Evolutionary conservation across 2,797 vertebrate species (phyloP).

Genomic region (Pagetopsis macropterus): DNA sequence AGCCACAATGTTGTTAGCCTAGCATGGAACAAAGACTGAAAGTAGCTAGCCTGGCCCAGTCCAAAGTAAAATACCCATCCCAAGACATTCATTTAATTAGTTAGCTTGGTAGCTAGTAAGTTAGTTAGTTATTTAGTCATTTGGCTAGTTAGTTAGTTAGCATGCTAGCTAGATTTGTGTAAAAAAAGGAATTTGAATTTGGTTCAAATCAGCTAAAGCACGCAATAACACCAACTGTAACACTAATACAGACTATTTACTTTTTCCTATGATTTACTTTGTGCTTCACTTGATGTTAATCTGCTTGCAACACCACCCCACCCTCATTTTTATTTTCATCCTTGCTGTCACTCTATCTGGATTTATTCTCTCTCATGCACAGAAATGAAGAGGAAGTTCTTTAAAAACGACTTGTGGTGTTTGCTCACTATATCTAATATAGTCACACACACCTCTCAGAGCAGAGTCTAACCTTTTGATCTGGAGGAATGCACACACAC

Average conservation of each 20-base stretch:
- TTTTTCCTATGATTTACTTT: not conserved
- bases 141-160: too few species aligned
- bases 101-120: too few species aligned
- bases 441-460: conserved; percentile 50
- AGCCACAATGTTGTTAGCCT: not conserved
- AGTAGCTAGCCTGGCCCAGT: not conserved
- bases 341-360: conserved; percentile 26
- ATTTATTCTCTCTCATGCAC: conserved; percentile 38
- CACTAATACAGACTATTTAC: not conserved
- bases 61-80: not conserved
- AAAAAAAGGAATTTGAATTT: too few species aligned
- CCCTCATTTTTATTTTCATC: conserved; percentile 40
- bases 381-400: conserved; percentile 41
- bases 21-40: not conserved
- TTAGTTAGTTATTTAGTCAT: not conserved
- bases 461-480: conserved; percentile 66
- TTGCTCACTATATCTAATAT: conserved; percentile 46
- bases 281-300: conserved; percentile 6
- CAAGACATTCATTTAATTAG: not conserved
- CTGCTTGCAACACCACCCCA: not conserved
- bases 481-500: conserved; percentile 52
- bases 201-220: conserved; percentile 8
- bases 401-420: conserved; percentile 25
- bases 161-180: too few species aligned
- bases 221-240: not conserved